Evolutionary conservation across 2,797 vertebrate genomes (phyloP).

Genomic region (Morus bassanus): DNA sequence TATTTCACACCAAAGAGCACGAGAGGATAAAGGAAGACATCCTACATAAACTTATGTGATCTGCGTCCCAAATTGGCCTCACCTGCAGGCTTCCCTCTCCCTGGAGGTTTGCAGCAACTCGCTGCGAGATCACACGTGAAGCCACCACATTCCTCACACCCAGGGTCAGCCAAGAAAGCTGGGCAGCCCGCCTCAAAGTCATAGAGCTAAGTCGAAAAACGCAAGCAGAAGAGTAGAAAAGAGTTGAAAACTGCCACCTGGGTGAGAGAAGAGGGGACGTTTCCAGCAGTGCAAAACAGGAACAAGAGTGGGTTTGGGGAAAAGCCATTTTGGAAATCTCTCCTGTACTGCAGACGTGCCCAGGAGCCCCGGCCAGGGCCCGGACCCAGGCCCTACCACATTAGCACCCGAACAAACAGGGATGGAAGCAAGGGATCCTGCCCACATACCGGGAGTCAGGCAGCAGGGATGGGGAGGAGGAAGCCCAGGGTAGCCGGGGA

Average conservation of each 20-base stretch:
- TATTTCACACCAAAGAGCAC: background rate
- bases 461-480: background rate
- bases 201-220: background rate
- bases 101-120: background rate
- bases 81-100: background rate
- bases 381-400: rapidly evolving
- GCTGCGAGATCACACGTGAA: background rate
- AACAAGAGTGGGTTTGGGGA: background rate
- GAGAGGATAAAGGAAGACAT: background rate
- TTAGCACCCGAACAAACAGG: background rate
- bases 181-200: background rate
- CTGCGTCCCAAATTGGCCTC: background rate
- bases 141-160: rapidly evolving
- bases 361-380: background rate
- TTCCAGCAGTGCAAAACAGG: background rate
- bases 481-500: background rate
- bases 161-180: background rate
- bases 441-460: background rate
- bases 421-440: background rate
- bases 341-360: background rate
- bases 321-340: background rate
- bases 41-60: background rate
- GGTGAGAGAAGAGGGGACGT: background rate
- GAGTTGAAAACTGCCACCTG: background rate
- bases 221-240: background rate